Conservation (phyloP, 2,888 invertebrate genomes). For the Steromphala cineraria region DNA sequence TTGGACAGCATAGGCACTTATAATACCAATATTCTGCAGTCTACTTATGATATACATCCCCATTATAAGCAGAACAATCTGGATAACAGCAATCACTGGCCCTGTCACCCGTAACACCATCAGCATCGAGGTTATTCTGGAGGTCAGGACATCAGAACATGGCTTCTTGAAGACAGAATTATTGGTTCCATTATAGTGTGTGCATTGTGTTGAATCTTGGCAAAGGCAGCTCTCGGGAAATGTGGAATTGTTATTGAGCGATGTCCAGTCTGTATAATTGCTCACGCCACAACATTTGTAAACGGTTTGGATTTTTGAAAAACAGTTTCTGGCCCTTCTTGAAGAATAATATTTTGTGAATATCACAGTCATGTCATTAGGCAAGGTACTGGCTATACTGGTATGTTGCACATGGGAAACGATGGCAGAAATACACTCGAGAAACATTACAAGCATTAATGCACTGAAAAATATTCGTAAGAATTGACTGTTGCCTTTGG, state of each 20-base stretch:
- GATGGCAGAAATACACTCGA: neutral
- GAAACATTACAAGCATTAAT: neutral
- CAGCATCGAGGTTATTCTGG: neutral
- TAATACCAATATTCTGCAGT: neutral
- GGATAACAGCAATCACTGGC: neutral
- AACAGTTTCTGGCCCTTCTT: neutral
- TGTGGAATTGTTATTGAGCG: neutral
- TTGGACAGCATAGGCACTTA: neutral
- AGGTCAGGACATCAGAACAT: neutral
- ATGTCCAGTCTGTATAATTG: neutral
- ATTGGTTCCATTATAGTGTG: neutral
- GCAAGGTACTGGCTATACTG: neutral
- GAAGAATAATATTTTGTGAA: neutral
- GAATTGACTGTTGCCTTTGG: neutral
- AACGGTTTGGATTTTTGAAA: neutral
- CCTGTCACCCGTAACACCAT: neutral
- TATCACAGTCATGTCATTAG: neutral
- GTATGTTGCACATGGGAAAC: neutral
- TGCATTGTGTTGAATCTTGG: neutral
- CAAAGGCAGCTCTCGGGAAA: neutral
- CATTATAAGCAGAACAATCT: neutral
- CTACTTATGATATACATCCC: neutral
- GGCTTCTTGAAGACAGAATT: neutral
- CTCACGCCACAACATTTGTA: neutral
- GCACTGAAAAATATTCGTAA: neutral